Percentiles rank a stretch among this genome's conserved stretches.
phyloP scores from a whole-genome alignment of 2,797 vertebrate species.

The Aselliscus stoliczkanus region DNA sequence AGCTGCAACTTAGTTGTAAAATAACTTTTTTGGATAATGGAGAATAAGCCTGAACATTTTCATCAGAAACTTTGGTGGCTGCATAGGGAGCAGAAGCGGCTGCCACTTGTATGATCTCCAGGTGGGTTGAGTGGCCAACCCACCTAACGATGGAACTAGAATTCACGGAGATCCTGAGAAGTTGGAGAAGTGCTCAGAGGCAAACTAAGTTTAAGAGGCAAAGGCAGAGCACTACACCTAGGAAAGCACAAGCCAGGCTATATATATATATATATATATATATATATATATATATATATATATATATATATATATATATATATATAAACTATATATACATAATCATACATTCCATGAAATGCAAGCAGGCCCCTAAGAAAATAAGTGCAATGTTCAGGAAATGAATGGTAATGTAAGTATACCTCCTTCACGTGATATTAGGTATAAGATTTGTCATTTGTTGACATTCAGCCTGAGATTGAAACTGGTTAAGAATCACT shows the following conservation, averaged over 20 bases:
- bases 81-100: not conserved
- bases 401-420: too few species aligned
- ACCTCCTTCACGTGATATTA: not conserved
- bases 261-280: too few species aligned
- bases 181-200: not conserved
- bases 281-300: too few species aligned
- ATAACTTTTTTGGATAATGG: not conserved
- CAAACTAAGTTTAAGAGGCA: not conserved
- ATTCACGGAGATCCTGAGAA: not conserved
- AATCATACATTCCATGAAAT: not conserved
- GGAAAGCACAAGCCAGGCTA: not conserved
- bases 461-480: not conserved
- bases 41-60: not conserved
- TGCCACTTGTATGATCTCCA: not conserved
- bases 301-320: too few species aligned
- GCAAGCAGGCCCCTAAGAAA: not conserved
- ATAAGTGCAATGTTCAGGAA: not conserved
- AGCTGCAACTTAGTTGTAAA: not conserved
- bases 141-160: not conserved
- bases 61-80: not conserved
- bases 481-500: not conserved
- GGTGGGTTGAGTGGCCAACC: not conserved
- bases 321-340: too few species aligned
- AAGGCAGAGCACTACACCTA: not conserved
- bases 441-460: not conserved